Evolutionary conservation across 2,888 invertebrate genomes (phyloP).

Genomic region (Galeruca laticollis): DNA sequence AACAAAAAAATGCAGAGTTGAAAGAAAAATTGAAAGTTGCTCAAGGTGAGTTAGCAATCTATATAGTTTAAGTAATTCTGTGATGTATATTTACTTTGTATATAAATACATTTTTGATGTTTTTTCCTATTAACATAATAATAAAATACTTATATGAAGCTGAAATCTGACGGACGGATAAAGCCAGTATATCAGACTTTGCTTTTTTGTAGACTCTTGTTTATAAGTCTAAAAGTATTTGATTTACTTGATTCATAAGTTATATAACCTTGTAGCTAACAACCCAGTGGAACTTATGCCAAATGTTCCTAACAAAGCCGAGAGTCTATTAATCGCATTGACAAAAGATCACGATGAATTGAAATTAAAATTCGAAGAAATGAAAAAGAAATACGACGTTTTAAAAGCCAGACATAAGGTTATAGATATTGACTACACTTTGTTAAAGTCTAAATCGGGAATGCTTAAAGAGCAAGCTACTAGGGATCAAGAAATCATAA

Average conservation of each 20-base stretch:
- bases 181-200: too few relatives aligned
- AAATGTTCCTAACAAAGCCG: slow-evolving; percentile 29
- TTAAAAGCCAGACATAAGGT: slow-evolving; percentile 77
- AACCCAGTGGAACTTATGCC: slow-evolving; percentile 4
- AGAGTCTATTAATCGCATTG: slow-evolving; percentile 57
- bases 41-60: slow-evolving; percentile 52
- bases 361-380: slow-evolving; percentile 71
- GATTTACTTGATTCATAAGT: too few relatives aligned
- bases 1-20: slow-evolving; percentile 76
- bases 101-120: neutral
- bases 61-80: slow-evolving; percentile 5
- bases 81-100: neutral
- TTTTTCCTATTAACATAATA: too few relatives aligned
- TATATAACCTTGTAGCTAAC: neutral
- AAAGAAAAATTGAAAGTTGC: slow-evolving; percentile 71
- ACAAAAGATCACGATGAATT: slow-evolving; percentile 72
- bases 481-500: slow-evolving; percentile 74
- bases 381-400: slow-evolving; percentile 76
- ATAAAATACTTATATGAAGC: too few relatives aligned
- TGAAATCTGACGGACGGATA: too few relatives aligned
- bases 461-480: slow-evolving; percentile 74
- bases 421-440: slow-evolving; percentile 74
- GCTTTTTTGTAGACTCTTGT: too few relatives aligned
- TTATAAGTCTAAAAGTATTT: too few relatives aligned
- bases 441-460: slow-evolving; percentile 72